Percentiles rank a stretch among this genome's conserved stretches.
phyloP scores from a whole-genome alignment of 2,888 invertebrate genomes.

The Nipponacmea schrenckii region DNA sequence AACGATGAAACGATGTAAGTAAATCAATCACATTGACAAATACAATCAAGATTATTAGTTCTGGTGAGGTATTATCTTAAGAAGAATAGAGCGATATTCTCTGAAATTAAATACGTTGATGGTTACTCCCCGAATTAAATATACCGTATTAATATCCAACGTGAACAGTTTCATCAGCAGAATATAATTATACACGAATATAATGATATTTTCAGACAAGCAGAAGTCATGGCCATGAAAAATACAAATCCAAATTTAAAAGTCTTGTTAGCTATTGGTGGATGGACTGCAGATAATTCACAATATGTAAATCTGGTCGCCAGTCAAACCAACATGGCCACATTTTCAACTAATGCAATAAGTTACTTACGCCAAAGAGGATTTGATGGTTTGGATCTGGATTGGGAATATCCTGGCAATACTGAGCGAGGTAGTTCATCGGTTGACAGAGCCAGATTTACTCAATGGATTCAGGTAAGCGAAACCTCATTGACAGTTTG shows the following conservation, averaged over 20 bases:
- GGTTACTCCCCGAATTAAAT: too few species aligned
- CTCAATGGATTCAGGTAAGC: conserved; percentile 22
- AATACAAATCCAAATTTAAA: conserved; percentile 35
- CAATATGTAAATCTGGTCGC: conserved; percentile 31
- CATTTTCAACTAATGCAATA: conserved; percentile 31
- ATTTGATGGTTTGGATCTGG: conserved; percentile 39
- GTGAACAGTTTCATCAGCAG: too few species aligned
- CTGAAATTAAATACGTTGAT: too few species aligned
- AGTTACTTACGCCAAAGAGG: conserved; percentile 25
- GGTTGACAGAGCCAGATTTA: conserved; percentile 26
- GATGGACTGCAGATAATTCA: conserved; percentile 64
- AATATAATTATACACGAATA: not conserved
- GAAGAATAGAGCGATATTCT: too few species aligned
- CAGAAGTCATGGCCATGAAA: conserved; percentile 35
- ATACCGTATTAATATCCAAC: too few species aligned
- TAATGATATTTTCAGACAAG: conserved; percentile 16
- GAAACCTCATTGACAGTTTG: too few species aligned
- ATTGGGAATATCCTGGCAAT: conserved; percentile 47
- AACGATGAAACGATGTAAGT: conserved; percentile 33
- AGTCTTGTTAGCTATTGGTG: conserved; percentile 42
- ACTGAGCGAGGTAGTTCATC: conserved; percentile 17
- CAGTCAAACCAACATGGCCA: conserved; percentile 31
- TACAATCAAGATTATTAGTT: not conserved
- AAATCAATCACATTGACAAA: not conserved
- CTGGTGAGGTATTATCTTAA: too few species aligned